Percentiles rank a stretch among this genome's conserved stretches.
Conservation (phyloP, 2,797 vertebrate genomes). For the Gobionotothen gibberifrons region DNA sequence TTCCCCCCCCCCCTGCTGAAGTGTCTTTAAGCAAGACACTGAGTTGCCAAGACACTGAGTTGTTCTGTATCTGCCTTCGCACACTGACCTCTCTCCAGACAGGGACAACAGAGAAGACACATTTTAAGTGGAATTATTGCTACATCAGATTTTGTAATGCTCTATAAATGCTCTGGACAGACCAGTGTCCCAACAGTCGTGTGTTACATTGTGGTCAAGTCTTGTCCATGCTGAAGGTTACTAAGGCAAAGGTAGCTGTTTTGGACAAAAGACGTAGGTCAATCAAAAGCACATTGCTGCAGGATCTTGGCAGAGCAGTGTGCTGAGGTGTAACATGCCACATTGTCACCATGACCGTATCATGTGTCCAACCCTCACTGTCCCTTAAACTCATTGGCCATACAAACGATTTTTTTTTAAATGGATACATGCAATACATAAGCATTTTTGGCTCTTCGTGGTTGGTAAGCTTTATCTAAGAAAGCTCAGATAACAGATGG, state of each 20-base stretch:
- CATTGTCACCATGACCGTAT: constrained; percentile 32
- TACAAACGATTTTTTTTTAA: constrained; percentile 5
- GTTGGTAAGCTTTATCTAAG: constrained; percentile 28
- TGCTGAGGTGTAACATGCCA: not conserved
- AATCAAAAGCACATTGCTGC: constrained; percentile 43
- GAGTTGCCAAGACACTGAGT: not conserved
- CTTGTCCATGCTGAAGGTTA: constrained; percentile 47
- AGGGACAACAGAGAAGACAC: not conserved
- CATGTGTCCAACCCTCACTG: constrained; percentile 1
- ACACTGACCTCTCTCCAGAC: constrained; percentile 8
- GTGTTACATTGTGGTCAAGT: not conserved
- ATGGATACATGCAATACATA: not conserved
- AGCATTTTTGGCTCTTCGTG: not conserved
- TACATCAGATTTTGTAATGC: constrained; percentile 19
- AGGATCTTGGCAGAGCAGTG: constrained; percentile 21
- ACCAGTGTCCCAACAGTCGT: not conserved
- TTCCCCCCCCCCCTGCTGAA: not conserved
- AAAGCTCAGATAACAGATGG: constrained; percentile 23
- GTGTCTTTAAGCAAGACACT: constrained; percentile 4
- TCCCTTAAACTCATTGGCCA: not conserved
- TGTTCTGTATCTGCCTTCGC: not conserved
- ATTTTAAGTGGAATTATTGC: constrained; percentile 15
- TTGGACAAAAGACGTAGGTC: constrained; percentile 30
- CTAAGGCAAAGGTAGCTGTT: constrained; percentile 51
- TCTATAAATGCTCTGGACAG: not conserved